Evolutionary conservation across 2,113 vertebrate species (phyloP).

Genomic region (Speoplatyrhinus poulsoni): DNA sequence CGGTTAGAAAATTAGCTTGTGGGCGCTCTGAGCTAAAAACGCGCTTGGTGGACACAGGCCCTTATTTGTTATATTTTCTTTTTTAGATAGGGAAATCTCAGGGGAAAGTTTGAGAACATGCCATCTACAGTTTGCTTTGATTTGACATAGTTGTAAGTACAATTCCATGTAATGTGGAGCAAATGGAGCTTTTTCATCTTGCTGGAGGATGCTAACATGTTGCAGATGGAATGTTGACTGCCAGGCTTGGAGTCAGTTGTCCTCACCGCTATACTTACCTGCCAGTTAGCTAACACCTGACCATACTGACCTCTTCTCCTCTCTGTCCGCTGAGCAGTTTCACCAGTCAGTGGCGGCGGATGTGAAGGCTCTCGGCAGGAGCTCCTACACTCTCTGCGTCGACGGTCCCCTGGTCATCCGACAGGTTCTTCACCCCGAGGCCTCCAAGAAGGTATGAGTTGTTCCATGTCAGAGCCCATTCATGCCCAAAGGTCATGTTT

Average conservation of each 20-base stretch:
- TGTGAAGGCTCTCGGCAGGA: conserved; percentile 85
- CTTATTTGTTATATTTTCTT: no score
- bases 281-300: neutral
- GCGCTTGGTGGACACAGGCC: no score
- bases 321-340: conserved; percentile 74
- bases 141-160: no score
- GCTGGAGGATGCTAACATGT: no score
- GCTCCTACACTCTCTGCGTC: conserved; percentile 87
- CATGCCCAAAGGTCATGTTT: neutral
- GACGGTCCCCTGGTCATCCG: conserved; percentile 88
- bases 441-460: conserved; percentile 88
- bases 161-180: no score
- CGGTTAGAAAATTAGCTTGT: no score
- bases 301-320: neutral
- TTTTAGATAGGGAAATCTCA: no score
- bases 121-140: no score
- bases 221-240: no score
- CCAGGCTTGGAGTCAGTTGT: neutral
- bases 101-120: no score
- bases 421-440: conserved; percentile 92
- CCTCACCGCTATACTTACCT: neutral
- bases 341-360: conserved; percentile 88
- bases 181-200: no score
- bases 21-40: no score
- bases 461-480: neutral